Evolutionary conservation across 2,797 vertebrate genomes (phyloP), one percentile per base, ranked within the genome.

Genomic region (Dendrocincla fuliginosa): DNA sequence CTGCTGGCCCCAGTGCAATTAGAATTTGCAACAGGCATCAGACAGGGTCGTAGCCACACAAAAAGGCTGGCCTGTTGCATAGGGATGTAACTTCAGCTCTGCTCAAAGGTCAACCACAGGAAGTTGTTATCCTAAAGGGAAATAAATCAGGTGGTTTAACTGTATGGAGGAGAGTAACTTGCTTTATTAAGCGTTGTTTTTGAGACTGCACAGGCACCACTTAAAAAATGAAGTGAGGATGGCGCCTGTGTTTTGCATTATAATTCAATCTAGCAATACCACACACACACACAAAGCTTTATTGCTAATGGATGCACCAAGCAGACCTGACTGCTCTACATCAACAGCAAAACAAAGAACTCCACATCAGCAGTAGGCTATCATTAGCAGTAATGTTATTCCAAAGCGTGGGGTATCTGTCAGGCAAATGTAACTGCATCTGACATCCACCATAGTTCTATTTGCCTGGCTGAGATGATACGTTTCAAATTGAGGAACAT

Each of bases 301-400:
- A 46, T 59, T 95, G 87, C 87, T 96, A 90, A 95, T 94, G 90
- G 84, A 80, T 80, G 65, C 82, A 94, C 73, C 78, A 55, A 91
- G 61, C 90, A 87, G 90, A 96, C 75, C 90, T 93, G 89, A 78
- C 84, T 93, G 90, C 87, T 90, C 93, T 37, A 44, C 68, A 94
- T 79, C 94, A 95, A 69, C 84, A 92, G 69, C 71, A 86, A 94
- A 95, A 93, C 78, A 92, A 93, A 87, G 92, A 85, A 5, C 84
- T 85, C 60, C 75, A 60, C 89, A 91, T 81, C 94, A 92, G 80
- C 90, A 94, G 49, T 5, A 85, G 71, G 56, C 78, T 95, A 78
- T 96, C 95, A 96, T 96, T 95, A 96, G 82, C 95, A 85, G 84
- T 87, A 93, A 96, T 93, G 93, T 85, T 94, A 93, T 95, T 95